Conservation (phyloP, 2,113 vertebrate genomes). For the Willisornis vidua region DNA sequence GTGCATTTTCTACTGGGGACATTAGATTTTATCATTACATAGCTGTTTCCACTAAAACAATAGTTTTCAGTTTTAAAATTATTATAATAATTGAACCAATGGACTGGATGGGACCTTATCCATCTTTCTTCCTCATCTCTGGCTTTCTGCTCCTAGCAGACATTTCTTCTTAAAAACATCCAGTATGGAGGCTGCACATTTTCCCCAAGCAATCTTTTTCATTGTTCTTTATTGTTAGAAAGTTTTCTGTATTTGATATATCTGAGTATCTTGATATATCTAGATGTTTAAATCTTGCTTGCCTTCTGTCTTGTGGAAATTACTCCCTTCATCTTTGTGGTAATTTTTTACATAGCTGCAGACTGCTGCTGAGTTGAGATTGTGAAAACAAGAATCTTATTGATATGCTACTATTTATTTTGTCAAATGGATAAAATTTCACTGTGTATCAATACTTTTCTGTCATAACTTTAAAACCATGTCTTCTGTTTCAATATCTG, state of each 20-base stretch:
- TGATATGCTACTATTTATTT: not conserved
- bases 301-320: not conserved
- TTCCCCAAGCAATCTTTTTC: not conserved
- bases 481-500: not conserved
- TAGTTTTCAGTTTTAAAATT: not conserved
- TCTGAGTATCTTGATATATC: not conserved
- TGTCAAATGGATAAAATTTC: not conserved
- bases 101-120: not conserved
- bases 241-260: not conserved
- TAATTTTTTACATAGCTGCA: not conserved
- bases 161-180: not conserved
- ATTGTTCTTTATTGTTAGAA: not conserved
- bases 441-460: not conserved
- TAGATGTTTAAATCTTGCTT: not conserved
- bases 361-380: not conserved
- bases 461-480: not conserved
- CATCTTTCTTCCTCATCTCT: not conserved
- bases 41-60: not conserved
- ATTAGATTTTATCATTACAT: not conserved
- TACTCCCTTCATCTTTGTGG: not conserved
- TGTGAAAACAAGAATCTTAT: not conserved
- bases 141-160: not conserved
- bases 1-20: not conserved
- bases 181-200: not conserved
- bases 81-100: not conserved